Evolutionary conservation across 2,797 vertebrate genomes (phyloP).

Genomic region (Propithecus deckenii): DNA sequence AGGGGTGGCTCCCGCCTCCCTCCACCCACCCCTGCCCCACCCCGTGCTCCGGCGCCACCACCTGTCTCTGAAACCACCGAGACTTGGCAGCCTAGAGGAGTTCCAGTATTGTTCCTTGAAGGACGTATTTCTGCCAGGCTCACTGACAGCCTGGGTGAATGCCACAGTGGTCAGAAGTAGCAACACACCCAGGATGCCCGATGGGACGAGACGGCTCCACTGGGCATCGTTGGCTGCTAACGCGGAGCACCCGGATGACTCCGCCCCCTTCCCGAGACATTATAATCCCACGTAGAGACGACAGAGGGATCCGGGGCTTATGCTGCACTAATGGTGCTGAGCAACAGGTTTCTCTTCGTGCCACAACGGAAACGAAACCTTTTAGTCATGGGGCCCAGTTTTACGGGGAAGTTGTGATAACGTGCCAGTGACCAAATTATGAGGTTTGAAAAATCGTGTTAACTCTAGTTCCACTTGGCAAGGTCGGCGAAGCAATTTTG

Average conservation of each 20-base stretch:
- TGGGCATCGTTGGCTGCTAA: background rate
- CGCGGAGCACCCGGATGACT: background rate
- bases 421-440: slow-evolving; percentile 11
- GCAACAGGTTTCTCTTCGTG: background rate
- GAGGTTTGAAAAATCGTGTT: slow-evolving; percentile 12
- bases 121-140: background rate
- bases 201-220: background rate
- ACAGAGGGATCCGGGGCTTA: background rate
- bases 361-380: background rate
- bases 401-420: background rate
- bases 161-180: background rate
- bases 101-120: background rate
- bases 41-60: background rate
- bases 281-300: slow-evolving; percentile 34
- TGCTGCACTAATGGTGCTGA: background rate
- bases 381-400: background rate
- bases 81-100: background rate
- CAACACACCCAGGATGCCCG: background rate
- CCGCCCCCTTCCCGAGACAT: background rate
- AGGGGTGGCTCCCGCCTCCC: background rate
- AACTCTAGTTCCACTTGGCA: slow-evolving; percentile 22
- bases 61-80: background rate
- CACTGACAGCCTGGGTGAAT: background rate
- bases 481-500: slow-evolving; percentile 44
- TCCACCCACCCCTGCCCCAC: background rate